phyloP scores from a whole-genome alignment of 2,888 invertebrate species.

The Heteromyza rotundicornis region DNA sequence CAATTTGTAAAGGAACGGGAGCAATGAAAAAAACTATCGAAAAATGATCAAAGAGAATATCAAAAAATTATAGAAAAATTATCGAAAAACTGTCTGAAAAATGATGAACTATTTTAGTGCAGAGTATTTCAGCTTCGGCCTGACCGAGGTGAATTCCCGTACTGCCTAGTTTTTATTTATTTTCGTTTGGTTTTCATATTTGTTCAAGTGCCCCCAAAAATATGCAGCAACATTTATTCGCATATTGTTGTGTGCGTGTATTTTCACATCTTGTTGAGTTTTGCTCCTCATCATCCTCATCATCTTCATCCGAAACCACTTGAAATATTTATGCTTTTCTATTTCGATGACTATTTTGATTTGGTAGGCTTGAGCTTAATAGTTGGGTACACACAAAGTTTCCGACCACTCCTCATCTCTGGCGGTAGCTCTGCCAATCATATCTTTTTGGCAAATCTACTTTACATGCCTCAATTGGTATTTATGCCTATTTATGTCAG shows the following conservation, averaged over 20 bases:
- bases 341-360: conserved; percentile 7
- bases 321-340: conserved; percentile 1
- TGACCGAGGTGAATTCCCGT: no score
- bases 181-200: no score
- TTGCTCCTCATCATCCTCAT: no score
- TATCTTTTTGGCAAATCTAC: conserved; percentile 26
- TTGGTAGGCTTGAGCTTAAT: conserved; percentile 8
- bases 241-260: neutral
- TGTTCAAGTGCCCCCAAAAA: conserved; percentile 5
- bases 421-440: neutral
- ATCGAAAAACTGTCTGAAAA: no score
- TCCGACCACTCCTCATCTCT: neutral
- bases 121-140: no score
- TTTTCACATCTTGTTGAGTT: no score
- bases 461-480: conserved; percentile 38
- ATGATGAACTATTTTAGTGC: no score
- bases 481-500: conserved; percentile 17
- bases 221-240: conserved; percentile 1
- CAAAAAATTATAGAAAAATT: no score
- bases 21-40: no score
- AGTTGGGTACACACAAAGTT: conserved; percentile 2
- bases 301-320: conserved; percentile 17
- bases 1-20: no score
- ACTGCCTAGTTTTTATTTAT: no score
- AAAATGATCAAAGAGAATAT: no score